Percentiles rank a stretch among this genome's conserved stretches.
Evolutionary conservation across 2,888 invertebrate species (phyloP).

Genomic region (Eupithecia inturbata): DNA sequence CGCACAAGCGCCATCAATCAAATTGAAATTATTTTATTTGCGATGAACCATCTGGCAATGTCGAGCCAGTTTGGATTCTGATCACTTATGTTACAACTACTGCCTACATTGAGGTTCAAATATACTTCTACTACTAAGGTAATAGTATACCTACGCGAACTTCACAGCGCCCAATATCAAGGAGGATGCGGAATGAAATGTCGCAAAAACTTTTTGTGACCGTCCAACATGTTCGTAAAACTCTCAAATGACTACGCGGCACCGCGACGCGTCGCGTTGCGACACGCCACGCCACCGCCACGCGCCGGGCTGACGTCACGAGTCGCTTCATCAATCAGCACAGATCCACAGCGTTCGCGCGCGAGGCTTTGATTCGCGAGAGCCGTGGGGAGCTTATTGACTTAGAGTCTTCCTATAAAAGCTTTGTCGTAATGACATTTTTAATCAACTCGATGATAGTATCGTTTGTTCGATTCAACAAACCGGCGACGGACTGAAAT

Average conservation of each 20-base stretch:
- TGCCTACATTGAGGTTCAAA: background rate
- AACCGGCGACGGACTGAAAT: background rate
- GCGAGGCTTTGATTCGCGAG: constrained; percentile 1
- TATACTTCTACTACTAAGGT: too few species aligned
- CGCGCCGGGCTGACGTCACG: background rate
- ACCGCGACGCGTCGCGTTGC: background rate
- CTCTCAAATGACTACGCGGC: background rate
- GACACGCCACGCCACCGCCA: background rate
- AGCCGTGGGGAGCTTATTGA: background rate
- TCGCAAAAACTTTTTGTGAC: background rate
- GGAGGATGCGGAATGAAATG: background rate
- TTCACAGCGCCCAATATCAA: background rate
- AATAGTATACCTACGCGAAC: background rate
- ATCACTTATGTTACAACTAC: background rate
- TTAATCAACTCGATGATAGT: constrained; percentile 3
- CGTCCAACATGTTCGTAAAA: background rate
- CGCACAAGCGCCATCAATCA: constrained; percentile 4
- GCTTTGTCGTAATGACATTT: constrained; percentile 4
- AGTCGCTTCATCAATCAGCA: constrained; percentile 5
- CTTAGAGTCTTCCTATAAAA: background rate
- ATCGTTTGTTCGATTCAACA: background rate
- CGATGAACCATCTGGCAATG: background rate
- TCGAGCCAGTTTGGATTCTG: background rate
- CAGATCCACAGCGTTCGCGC: background rate
- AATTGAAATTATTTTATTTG: background rate